Evolutionary conservation across 2,797 vertebrate genomes (phyloP).

Genomic region (Anomalospiza imberbis): DNA sequence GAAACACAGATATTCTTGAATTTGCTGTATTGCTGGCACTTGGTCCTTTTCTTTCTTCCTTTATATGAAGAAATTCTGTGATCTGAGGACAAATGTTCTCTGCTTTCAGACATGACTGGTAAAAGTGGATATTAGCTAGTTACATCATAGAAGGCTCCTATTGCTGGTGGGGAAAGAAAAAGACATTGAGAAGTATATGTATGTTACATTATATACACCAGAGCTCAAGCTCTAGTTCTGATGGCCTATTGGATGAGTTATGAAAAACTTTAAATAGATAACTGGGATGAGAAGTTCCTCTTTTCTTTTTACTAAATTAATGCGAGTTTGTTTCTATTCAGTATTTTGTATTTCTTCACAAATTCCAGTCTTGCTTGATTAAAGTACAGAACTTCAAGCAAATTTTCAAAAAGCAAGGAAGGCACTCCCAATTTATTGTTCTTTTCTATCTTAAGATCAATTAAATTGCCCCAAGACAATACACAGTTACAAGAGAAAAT

Average conservation of each 20-base stretch:
- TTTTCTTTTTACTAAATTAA: background rate
- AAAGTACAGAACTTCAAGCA: background rate
- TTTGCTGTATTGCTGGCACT: background rate
- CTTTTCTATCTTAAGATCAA: background rate
- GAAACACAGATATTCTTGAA: background rate
- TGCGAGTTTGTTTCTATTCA: background rate
- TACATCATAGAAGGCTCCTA: background rate
- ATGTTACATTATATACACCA: background rate
- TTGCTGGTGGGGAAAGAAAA: background rate
- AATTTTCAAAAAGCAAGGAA: background rate
- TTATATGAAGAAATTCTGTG: background rate
- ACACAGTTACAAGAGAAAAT: background rate
- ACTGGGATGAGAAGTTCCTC: background rate
- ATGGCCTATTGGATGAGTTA: background rate
- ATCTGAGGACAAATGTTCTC: background rate
- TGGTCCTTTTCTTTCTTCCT: slow-evolving; percentile 11
- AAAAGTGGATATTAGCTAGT: background rate
- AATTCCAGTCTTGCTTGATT: background rate
- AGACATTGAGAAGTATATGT: background rate
- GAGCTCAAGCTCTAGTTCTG: background rate
- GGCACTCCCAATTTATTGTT: background rate
- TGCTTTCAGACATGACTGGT: background rate
- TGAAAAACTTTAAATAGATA: background rate
- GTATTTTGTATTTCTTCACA: background rate
- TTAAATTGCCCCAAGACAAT: background rate